Conservation (phyloP, 2,888 invertebrate species). For the Drosophila macrospina region DNA sequence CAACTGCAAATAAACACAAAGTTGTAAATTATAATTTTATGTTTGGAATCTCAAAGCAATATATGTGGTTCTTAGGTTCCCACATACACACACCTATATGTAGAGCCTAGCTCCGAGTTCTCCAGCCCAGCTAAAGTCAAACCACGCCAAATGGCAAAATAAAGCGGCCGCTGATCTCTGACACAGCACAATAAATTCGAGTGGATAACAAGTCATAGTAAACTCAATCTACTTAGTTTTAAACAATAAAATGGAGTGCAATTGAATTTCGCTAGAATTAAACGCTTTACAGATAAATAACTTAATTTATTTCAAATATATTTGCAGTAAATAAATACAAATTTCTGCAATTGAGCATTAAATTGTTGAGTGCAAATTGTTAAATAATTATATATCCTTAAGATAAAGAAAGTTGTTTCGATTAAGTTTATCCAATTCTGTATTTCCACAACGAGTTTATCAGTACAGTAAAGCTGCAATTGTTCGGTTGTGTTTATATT, state of each 20-base stretch:
- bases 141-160: slow-evolving; percentile 20
- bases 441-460: too few species aligned
- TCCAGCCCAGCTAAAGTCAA: slow-evolving; percentile 17
- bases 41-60: slow-evolving; percentile 70
- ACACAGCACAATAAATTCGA: slow-evolving; percentile 32
- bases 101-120: slow-evolving; percentile 29
- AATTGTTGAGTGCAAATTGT: too few species aligned
- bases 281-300: neutral
- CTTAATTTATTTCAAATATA: neutral
- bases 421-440: too few species aligned
- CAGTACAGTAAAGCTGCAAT: too few species aligned
- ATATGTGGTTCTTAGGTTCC: slow-evolving; percentile 15
- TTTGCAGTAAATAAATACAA: too few species aligned
- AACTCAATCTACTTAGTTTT: slow-evolving; percentile 23
- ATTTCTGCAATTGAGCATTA: too few species aligned
- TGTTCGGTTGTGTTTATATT: too few species aligned
- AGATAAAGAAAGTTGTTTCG: too few species aligned
- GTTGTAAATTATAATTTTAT: slow-evolving; percentile 83
- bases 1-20: slow-evolving; percentile 71
- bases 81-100: slow-evolving; percentile 15
- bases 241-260: too few species aligned
- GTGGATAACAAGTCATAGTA: slow-evolving; percentile 22
- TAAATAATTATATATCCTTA: too few species aligned
- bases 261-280: neutral
- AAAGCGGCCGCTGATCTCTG: slow-evolving; percentile 37